Evolutionary conservation across 2,888 invertebrate species (phyloP), one percentile per base, ranked within the genome.

Genomic region (Crioceris asparagi): DNA sequence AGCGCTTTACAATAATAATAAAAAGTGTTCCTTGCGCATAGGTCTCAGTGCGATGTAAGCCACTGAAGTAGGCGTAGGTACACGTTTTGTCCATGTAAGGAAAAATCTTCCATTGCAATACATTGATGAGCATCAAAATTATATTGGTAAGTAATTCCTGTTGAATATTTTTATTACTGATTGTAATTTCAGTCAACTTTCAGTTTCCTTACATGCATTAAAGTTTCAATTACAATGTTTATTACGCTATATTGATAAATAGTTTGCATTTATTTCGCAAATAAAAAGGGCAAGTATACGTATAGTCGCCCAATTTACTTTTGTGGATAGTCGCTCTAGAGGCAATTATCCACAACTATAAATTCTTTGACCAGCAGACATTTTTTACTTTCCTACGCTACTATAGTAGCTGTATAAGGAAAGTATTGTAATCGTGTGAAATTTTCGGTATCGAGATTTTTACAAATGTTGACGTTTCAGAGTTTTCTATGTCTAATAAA

Each of bases 171-270:
- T 4, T 25, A 23, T 2, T 3, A 25, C 25, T 25, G 4, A 25
- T 25, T 25, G 25, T 25, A 4, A 12, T 4, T 25, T 25, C 4
- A 25, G 25, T 25, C 2, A 2, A 25, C 25, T 25, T 25, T 25
- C 12, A 11, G 4, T 25, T 25, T 25, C 25, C 12, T 25, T 25
- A 12, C 25, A 25, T 2, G 25, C 25, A 25, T 4, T 25, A 3
- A 12, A 25, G 25, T 25, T 25, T 25, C n/a, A 25, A 25, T 25
- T 25, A 25, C 25, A 25, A n/a, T 25, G 25, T 25, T 25, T 25
- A 25, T 25, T 25, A n/a, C n/a, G 25, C 12, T 25, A 11, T 25
- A 25, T 3, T 4, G 4, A 3, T 25, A 12, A 2, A 25, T 25
- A 25, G 25, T 25, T 25, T 23, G n/a, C 12, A 25, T 25, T 25